Evolutionary conservation across 2,113 vertebrate genomes (phyloP).

Genomic region (Rhinogobius similis): DNA sequence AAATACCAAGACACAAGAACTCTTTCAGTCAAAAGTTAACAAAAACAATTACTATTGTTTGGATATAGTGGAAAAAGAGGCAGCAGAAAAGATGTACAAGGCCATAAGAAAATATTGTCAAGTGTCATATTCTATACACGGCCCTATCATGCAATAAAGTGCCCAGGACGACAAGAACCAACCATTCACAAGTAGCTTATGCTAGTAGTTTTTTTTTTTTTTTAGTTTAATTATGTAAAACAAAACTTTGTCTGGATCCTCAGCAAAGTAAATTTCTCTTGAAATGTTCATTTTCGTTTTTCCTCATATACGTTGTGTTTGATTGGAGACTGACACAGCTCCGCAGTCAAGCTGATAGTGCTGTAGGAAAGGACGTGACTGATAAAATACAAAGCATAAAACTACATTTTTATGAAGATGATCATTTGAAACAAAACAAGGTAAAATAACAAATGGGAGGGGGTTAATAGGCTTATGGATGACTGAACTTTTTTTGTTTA

Average conservation of each 20-base stretch:
- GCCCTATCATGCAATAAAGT: not conserved
- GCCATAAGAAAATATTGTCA: not conserved
- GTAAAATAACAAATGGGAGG: too few relatives aligned
- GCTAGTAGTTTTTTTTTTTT: not conserved
- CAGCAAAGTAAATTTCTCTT: too few relatives aligned
- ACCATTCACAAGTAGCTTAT: not conserved
- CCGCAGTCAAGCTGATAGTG: too few relatives aligned
- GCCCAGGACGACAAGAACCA: not conserved
- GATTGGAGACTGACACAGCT: too few relatives aligned
- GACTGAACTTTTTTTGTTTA: too few relatives aligned
- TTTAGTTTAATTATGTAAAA: not conserved
- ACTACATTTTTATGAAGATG: too few relatives aligned
- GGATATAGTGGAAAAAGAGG: not conserved
- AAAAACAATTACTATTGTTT: not conserved
- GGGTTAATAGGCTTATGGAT: too few relatives aligned
- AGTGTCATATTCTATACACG: not conserved
- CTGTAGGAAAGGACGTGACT: too few relatives aligned
- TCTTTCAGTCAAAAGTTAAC: not conserved
- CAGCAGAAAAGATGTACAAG: not conserved
- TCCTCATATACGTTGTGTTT: too few relatives aligned
- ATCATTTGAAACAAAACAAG: too few relatives aligned
- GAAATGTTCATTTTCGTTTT: too few relatives aligned
- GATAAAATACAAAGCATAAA: too few relatives aligned
- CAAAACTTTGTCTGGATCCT: not conserved
- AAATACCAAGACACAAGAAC: not conserved